Conservation (phyloP, 2,797 vertebrate genomes). For the Petrocephalus schoutedeni region DNA sequence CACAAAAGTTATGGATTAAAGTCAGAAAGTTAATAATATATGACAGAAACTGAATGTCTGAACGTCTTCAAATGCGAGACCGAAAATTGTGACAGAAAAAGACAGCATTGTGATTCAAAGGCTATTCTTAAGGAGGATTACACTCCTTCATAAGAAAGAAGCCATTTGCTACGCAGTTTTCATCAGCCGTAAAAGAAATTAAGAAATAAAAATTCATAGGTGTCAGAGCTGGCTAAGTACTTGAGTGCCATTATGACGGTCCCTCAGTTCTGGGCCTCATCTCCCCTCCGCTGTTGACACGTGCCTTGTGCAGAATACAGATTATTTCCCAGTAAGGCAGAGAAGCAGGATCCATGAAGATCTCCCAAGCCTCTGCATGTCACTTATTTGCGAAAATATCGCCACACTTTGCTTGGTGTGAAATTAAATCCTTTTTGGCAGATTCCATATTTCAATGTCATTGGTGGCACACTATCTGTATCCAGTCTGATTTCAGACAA, state of each 20-base stretch:
- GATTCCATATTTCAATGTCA: conserved; percentile 33
- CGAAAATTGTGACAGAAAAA: conserved; percentile 69
- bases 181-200: conserved; percentile 53
- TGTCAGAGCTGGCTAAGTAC: conserved; percentile 70
- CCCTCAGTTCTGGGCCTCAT: conserved; percentile 41
- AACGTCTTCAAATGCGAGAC: conserved; percentile 70
- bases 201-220: conserved; percentile 65
- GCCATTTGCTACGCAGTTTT: conserved; percentile 69
- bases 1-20: conserved; percentile 74
- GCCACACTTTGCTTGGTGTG: conserved; percentile 14
- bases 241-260: conserved; percentile 60
- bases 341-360: neutral
- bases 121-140: conserved; percentile 63
- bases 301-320: conserved; percentile 42
- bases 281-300: conserved; percentile 46
- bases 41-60: conserved; percentile 69
- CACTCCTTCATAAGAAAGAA: conserved; percentile 62
- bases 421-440: conserved; percentile 44
- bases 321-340: conserved; percentile 37
- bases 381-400: neutral
- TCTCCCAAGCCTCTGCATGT: neutral
- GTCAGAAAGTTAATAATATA: conserved; percentile 70
- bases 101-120: conserved; percentile 61
- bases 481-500: conserved; percentile 30
- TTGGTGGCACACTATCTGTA: conserved; percentile 35